A percentile compares a stretch with the other conserved stretches of the same genome.
phyloP scores from a whole-genome alignment of 2,888 invertebrate species.

The Drosophila macrospina region DNA sequence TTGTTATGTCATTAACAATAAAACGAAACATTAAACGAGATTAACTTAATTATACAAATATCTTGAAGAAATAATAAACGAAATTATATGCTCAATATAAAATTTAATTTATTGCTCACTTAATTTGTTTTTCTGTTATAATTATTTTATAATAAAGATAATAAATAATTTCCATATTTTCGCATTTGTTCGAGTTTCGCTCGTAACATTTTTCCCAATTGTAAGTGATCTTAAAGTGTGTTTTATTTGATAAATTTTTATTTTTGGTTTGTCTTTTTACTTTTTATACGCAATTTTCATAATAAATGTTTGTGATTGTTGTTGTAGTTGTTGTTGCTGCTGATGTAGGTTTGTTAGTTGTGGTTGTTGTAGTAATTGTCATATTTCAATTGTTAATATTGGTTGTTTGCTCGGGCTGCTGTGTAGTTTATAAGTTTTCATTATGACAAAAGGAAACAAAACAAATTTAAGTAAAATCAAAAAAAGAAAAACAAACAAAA shows the following conservation, averaged over 20 bases:
- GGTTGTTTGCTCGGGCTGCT: constrained; percentile 1
- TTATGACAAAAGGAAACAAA: constrained; percentile 26
- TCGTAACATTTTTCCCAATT: constrained; percentile 85
- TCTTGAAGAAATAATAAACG: constrained; percentile 16
- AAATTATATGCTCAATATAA: constrained; percentile 31
- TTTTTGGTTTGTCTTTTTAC: constrained; percentile 33
- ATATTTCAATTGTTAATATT: constrained; percentile 22
- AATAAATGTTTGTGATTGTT: constrained; percentile 32
- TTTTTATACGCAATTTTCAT: constrained; percentile 40
- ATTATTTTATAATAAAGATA: constrained; percentile 44
- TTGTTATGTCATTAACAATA: constrained; percentile 12
- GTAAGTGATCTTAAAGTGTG: constrained; percentile 85
- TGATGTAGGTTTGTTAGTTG: constrained; percentile 35
- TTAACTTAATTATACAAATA: constrained; percentile 16
- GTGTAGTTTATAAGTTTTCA: constrained; percentile 16
- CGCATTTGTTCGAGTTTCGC: constrained; percentile 43
- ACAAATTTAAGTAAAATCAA: constrained; percentile 12
- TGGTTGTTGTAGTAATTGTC: constrained; percentile 27
- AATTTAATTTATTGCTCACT: constrained; percentile 47
- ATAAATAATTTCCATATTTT: constrained; percentile 54
- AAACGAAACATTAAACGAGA: constrained; percentile 18
- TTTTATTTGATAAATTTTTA: constrained; percentile 70
- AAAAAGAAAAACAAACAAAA: neutral
- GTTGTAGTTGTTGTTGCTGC: constrained; percentile 25
- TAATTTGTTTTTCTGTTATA: constrained; percentile 17